Percentiles rank a stretch among this genome's conserved stretches.
Conservation (phyloP, 2,888 invertebrate species). For the Merodon equestris region DNA sequence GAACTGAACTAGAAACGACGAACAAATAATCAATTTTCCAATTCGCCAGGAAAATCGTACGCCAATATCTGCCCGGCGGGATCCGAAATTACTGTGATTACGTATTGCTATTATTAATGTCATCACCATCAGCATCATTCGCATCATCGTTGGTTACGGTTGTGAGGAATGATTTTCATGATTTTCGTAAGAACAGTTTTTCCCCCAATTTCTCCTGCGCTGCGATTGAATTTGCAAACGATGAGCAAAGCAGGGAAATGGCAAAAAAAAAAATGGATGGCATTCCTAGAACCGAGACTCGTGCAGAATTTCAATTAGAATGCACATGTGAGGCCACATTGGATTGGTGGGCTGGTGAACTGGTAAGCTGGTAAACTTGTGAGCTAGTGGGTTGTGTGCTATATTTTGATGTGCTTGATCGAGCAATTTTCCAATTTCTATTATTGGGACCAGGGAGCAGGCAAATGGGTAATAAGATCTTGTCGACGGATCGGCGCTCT, state of each 20-base stretch:
- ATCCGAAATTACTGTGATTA: slow-evolving; percentile 61
- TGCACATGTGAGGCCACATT: slow-evolving; percentile 51
- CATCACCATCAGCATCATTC: slow-evolving; percentile 54
- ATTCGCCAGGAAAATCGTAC: slow-evolving; percentile 11
- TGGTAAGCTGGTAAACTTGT: too few relatives aligned
- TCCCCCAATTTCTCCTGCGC: slow-evolving; percentile 42
- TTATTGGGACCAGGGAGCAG: slow-evolving; percentile 43
- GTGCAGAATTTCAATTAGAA: slow-evolving; percentile 72
- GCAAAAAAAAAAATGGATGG: slow-evolving; percentile 25
- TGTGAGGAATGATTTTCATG: slow-evolving; percentile 21
- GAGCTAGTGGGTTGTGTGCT: slow-evolving; percentile 46
- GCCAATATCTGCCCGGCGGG: slow-evolving; percentile 24
- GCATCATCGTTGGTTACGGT: slow-evolving; percentile 24
- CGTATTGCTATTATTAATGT: slow-evolving; percentile 46
- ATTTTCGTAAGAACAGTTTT: not conserved
- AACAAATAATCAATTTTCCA: slow-evolving; percentile 54
- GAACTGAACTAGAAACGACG: not conserved
- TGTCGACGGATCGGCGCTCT: too few relatives aligned
- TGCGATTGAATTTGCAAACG: slow-evolving; percentile 39
- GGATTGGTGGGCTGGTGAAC: too few relatives aligned
- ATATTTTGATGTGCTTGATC: slow-evolving; percentile 36
- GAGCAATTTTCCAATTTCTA: slow-evolving; percentile 44
- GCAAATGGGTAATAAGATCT: slow-evolving; percentile 31
- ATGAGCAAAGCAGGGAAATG: slow-evolving; percentile 22
- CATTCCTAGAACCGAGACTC: slow-evolving; percentile 68